Percentiles rank a stretch among this genome's conserved stretches.
Evolutionary conservation across 2,113 vertebrate genomes (phyloP).

Genomic region (Rhabdornis inornatus): DNA sequence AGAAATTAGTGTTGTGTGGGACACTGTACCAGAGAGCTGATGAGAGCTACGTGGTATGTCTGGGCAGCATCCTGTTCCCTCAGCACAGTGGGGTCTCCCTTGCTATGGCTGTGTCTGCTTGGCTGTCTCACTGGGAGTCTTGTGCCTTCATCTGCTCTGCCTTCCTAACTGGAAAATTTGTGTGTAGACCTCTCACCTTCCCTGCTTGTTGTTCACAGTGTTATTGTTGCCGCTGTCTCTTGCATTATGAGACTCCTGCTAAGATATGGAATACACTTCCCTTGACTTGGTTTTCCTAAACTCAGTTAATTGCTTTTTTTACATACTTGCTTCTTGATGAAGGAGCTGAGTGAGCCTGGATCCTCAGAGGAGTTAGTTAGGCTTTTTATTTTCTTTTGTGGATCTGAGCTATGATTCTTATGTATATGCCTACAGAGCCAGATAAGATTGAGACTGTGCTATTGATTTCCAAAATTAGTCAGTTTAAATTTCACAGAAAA

Average conservation of each 20-base stretch:
- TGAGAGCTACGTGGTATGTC: accelerated
- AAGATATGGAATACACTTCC: neutral
- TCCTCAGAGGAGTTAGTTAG: neutral
- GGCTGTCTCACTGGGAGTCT: neutral
- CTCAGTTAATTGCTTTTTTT: neutral
- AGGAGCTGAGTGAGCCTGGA: neutral
- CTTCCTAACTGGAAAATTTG: neutral
- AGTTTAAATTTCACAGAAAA: neutral
- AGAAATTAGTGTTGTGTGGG: neutral
- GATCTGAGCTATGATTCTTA: neutral
- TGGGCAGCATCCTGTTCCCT: neutral
- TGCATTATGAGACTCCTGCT: neutral
- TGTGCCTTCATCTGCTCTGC: neutral
- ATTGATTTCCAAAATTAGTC: neutral
- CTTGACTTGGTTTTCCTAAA: neutral
- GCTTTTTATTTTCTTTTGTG: neutral
- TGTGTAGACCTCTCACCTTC: neutral
- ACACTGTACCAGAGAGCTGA: neutral
- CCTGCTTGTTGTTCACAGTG: neutral
- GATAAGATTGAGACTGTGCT: neutral
- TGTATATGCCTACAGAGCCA: accelerated
- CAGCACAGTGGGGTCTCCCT: neutral
- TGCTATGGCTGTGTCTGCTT: accelerated
- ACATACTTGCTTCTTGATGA: neutral
- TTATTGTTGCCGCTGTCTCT: neutral